Evolutionary conservation across 2,888 invertebrate genomes (phyloP), one percentile per base, ranked within the genome.

Genomic region (Rotaria sp.): DNA sequence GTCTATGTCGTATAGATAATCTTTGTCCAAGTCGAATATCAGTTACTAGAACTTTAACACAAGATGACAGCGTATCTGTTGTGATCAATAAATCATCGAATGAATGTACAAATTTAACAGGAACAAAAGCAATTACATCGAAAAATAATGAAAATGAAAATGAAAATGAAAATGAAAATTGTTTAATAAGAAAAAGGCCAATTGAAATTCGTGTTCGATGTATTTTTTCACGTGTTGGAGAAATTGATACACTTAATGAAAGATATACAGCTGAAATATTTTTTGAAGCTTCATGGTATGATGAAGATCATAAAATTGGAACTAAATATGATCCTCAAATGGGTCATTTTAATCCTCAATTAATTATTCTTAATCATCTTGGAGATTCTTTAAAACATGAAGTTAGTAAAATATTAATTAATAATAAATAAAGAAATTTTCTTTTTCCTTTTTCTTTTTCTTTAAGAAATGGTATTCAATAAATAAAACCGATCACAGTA

Each of bases 181-280:
- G 2, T 5, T 26, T 24, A 26, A 30, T 10, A 15, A 67, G 38
- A 67, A 35, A 67, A 21, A 3, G n/a, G 5, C 45, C 80, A 0
- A 45, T 80, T n/a, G 80, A 80, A 45, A 45, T 80, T 45, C 80
- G 80, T n/a, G 45, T 45, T 45, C 26, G 45, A 45, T 80, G 80
- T n/a, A 80, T 80, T 45, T 80, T 80, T 80, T 45, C n/a, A 21
- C 80, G 80, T n/a, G 80, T 80, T 7, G 80, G 80, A 5, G 80
- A 80, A 80, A 80, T 80, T 21, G 80, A 80, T 80, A 80, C 80
- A 15, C 45, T 80, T 4, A 80, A 80, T n/a, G 80, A 80, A 45
- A 45, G 80, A n/a, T 80, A 80, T 45, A 45, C 24, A 13, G 45
- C 26, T 45, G 80, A 80, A 80, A 45, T 80, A 0, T 80, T 80